Evolutionary conservation across 2,797 vertebrate genomes (phyloP).

Genomic region (Sciurus vulgaris): DNA sequence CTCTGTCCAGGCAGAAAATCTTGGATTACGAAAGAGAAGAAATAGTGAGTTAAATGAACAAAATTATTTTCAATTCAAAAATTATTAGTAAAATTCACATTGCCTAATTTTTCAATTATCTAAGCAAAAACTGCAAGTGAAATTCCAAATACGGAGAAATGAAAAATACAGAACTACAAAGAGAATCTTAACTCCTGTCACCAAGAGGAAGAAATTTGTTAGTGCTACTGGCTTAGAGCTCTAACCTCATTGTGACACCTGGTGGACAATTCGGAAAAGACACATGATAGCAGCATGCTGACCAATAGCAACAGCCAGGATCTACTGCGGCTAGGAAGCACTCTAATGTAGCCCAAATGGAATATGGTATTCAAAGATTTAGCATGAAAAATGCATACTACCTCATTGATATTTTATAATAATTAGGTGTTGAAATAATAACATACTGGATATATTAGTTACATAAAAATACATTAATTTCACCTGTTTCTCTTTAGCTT

Average conservation of each 20-base stretch:
- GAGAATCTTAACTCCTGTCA: not conserved
- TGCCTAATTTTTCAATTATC: constrained; percentile 32
- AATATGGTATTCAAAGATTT: not conserved
- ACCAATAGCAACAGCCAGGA: not conserved
- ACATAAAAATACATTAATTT: constrained; percentile 42
- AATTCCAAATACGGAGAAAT: constrained; percentile 2
- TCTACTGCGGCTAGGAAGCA: not conserved
- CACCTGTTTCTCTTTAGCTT: not conserved
- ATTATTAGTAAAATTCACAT: constrained; percentile 8
- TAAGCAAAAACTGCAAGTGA: constrained; percentile 15
- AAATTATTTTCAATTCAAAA: constrained; percentile 12
- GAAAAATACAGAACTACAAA: constrained; percentile 11
- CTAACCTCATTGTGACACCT: constrained; percentile 68
- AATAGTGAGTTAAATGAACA: not conserved
- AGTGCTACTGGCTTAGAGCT: not conserved
- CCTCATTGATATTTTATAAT: not conserved
- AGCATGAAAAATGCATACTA: not conserved
- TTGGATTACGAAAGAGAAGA: not conserved
- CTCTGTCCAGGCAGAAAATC: not conserved
- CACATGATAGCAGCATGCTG: not conserved
- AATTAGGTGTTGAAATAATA: not conserved
- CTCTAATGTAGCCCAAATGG: not conserved
- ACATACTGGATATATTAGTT: not conserved
- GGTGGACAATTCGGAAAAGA: constrained; percentile 39
- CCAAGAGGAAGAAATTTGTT: not conserved